phyloP scores from a whole-genome alignment of 2,888 invertebrate genomes.

The Dasysyrphus albostriatus region DNA sequence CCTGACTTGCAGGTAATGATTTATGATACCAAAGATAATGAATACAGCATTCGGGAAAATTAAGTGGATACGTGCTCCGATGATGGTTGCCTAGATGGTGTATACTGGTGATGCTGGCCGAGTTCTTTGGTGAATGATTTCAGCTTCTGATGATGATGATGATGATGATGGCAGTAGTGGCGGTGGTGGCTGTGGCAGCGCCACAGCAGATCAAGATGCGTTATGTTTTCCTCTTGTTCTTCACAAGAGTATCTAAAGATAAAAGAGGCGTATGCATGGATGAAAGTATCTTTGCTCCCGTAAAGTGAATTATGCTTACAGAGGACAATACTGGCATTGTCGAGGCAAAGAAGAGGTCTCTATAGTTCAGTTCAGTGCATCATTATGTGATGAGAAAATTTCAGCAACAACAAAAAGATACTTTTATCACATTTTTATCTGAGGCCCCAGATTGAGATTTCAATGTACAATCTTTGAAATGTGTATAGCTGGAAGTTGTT shows the following conservation, averaged over 20 bases:
- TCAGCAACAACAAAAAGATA: constrained; percentile 22
- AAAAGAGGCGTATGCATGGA: constrained; percentile 73
- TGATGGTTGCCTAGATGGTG: constrained; percentile 61
- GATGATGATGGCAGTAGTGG: constrained; percentile 32
- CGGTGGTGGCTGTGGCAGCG: constrained; percentile 6
- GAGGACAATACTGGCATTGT: constrained; percentile 69
- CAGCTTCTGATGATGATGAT: constrained; percentile 46
- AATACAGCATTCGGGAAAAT: constrained; percentile 78
- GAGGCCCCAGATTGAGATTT: constrained; percentile 62
- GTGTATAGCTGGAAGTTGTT: constrained; percentile 31
- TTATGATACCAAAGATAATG: constrained; percentile 79
- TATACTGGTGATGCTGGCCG: constrained; percentile 52
- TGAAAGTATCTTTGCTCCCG: constrained; percentile 67
- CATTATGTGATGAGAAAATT: constrained; percentile 58
- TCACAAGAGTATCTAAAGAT: constrained; percentile 49
- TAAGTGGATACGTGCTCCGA: constrained; percentile 76
- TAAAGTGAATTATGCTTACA: constrained; percentile 70
- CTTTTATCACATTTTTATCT: constrained; percentile 66
- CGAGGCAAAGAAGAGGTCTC: constrained; percentile 22
- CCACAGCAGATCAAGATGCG: constrained; percentile 36
- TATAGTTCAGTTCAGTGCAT: background rate
- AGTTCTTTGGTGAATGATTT: constrained; percentile 70
- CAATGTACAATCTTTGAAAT: constrained; percentile 59
- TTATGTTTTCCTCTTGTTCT: constrained; percentile 49
- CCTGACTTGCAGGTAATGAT: constrained; percentile 79